Evolutionary conservation across 2,797 vertebrate genomes (phyloP).

Genomic region (Hephaestus fuliginosus): DNA sequence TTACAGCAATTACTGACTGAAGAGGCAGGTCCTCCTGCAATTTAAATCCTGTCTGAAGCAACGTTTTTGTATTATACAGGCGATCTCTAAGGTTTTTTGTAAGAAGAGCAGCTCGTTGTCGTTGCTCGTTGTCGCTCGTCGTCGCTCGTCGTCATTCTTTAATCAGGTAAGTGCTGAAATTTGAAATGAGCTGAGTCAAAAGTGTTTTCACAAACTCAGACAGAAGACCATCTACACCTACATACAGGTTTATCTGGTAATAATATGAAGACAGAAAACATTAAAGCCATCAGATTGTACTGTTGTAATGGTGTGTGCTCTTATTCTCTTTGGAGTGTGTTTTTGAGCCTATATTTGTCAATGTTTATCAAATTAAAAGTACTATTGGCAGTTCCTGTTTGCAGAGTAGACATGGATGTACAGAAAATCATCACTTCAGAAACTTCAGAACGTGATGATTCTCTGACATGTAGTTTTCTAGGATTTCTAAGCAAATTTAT

Average conservation of each 20-base stretch:
- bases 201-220: background rate
- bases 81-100: background rate
- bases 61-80: background rate
- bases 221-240: background rate
- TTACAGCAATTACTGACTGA: background rate
- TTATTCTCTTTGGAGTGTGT: background rate
- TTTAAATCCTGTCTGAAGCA: background rate
- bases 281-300: too few relatives aligned
- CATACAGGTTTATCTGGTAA: too few relatives aligned
- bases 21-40: background rate
- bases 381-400: background rate
- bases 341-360: background rate
- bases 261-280: too few relatives aligned
- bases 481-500: background rate
- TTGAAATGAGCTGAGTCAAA: background rate
- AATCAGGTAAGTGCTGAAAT: background rate
- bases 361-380: background rate
- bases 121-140: too few relatives aligned
- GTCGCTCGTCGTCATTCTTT: too few relatives aligned
- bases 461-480: background rate
- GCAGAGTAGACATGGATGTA: too few relatives aligned
- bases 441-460: background rate
- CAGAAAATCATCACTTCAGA: background rate
- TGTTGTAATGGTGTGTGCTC: too few relatives aligned
- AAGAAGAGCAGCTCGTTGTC: background rate